Evolutionary conservation across 2,888 invertebrate species (phyloP), one percentile per base, ranked within the genome.

Genomic region (Leptopilina myrica): DNA sequence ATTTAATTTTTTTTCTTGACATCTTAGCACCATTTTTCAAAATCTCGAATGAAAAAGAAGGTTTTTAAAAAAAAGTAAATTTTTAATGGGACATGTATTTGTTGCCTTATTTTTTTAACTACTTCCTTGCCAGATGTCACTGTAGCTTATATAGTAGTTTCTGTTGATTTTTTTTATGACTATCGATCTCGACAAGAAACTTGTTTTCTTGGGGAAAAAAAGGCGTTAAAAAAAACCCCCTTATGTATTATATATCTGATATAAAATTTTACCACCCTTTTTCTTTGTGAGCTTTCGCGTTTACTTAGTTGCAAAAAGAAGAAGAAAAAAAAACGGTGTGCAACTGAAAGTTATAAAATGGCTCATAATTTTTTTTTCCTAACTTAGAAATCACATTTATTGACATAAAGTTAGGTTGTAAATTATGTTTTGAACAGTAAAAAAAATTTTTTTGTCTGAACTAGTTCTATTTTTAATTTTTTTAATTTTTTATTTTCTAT

Each of bases 201-300:
- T 83, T 65, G 69, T 81, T 81, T 80, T 80, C 76, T 80, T 76
- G 77, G 73, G 78, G 33, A 78, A 79, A 84, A 84, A 76, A 79
- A 78, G 79, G 85, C 85, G 83, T 85, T 84, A 64, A 67, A 59
- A 78, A 59, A 78, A 78, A 33, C 33, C 3, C 75, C 80, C 76
- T 67, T 73, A 82, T 81, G 80, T 78, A 83, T 81, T 82, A 82
- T 85, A 66, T 85, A 66, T 81, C 81, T 80, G 76, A 65, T 69
- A 73, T 73, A 73, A 73, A 53, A 56, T 56, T 73, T 73, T 53
- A 73, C 56, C 73, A 73, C 56, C 33, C 8, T 73, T 15, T 46
- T 46, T 73, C 56, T 73, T 49, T 8, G n/a, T 40, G 53, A 56
- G 53, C 33, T 73, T 56, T 73, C 14, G 15, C 69, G 46, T 69